phyloP scores from a whole-genome alignment of 2,797 vertebrate genomes.

The Nannoperca australis region DNA sequence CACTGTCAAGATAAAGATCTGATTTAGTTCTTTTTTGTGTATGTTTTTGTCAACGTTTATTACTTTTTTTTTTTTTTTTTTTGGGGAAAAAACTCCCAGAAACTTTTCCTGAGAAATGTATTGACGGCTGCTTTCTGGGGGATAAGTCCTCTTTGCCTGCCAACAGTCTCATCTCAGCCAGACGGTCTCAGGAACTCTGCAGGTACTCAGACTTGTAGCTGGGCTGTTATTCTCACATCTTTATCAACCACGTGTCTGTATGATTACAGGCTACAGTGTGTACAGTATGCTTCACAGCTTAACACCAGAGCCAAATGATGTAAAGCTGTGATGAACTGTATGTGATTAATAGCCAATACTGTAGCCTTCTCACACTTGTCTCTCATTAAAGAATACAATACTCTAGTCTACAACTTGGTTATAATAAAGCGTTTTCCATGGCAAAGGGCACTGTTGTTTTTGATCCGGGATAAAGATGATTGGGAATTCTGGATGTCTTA shows the following conservation, averaged over 20 bases:
- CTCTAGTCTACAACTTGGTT: constrained; percentile 36
- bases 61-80: no score
- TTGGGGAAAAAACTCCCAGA: not conserved
- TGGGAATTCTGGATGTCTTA: not conserved
- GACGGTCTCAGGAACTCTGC: constrained; percentile 71
- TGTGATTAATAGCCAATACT: constrained; percentile 31
- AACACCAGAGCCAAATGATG: constrained; percentile 17
- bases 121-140: not conserved
- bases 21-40: not conserved
- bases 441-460: constrained; percentile 13
- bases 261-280: constrained; percentile 12
- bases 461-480: not conserved
- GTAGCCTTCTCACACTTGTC: constrained; percentile 29
- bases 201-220: constrained; percentile 40
- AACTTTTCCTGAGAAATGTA: not conserved
- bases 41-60: constrained; percentile 1
- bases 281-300: constrained; percentile 11
- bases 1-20: not conserved
- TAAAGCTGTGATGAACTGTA: constrained; percentile 27
- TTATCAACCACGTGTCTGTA: constrained; percentile 24
- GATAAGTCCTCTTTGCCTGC: constrained; percentile 16
- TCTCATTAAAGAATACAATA: constrained; percentile 15
- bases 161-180: constrained; percentile 33
- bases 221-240: constrained; percentile 7
- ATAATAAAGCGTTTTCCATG: constrained; percentile 63